phyloP scores from a whole-genome alignment of 2,113 vertebrate species.

The Pangasianodon gigas region DNA sequence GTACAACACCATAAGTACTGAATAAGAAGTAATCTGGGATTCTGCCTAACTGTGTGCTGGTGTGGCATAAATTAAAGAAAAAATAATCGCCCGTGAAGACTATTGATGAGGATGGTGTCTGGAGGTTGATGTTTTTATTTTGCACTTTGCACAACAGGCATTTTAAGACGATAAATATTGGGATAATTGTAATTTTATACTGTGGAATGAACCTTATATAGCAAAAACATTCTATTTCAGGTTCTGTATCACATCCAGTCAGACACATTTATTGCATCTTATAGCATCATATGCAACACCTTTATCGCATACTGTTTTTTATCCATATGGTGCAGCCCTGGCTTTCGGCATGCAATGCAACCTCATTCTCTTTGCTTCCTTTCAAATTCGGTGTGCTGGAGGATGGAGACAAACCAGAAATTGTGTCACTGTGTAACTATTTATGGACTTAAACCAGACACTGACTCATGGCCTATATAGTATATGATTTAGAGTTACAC shows the following conservation, averaged over 20 bases:
- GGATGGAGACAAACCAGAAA: constrained; percentile 8
- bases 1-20: background rate
- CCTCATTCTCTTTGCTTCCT: background rate
- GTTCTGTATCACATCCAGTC: background rate
- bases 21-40: background rate
- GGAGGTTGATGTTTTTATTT: background rate
- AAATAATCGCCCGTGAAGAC: background rate
- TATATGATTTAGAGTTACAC: background rate
- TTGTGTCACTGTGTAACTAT: constrained; percentile 30
- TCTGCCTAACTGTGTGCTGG: background rate
- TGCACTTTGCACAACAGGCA: background rate
- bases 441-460: constrained; percentile 18
- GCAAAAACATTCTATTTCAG: background rate
- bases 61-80: background rate
- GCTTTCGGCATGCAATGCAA: background rate
- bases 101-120: background rate
- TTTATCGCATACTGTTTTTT: background rate
- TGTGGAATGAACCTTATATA: background rate
- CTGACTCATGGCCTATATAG: constrained; percentile 18
- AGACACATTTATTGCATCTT: background rate
- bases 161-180: background rate
- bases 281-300: background rate
- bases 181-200: background rate
- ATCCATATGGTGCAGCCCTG: background rate
- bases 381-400: background rate